Base-by-base conservation (phyloP, 2,888 invertebrate genomes). In the Periphyllus acericola region DNA sequence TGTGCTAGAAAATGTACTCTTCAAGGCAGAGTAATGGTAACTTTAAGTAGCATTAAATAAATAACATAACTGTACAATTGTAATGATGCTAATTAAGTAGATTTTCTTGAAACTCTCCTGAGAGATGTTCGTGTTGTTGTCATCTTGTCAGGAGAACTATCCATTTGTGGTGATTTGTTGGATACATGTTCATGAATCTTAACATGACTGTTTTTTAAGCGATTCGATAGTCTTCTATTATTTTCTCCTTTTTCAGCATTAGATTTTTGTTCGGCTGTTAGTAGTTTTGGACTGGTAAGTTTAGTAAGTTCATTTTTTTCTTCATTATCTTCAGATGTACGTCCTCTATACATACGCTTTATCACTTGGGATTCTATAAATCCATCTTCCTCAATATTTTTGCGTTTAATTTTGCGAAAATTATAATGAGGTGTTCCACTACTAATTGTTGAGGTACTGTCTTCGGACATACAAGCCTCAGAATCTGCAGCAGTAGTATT, bases 321-420 rank as follows among this genome's bases (percentile, higher is more conserved):
- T 32, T 87, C 80, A 25, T 21, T 74, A 5, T 86, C 80, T 72
- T 87, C 87, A 36, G 81, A 74, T 1, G 72, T 46, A 21, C 87
- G 87, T 40, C 87, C 87, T 81, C 87, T 72, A 32, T 87, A 87
- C 87, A 87, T 87, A 34, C 87, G 87, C 46, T 87, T 87, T 21
- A 87, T 87, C 9, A 87, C 87, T 46, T 87, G 87, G 25, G 87
- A 87, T 87, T 87, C 87, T n/a, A 87, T 87, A 74, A 87, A 87
- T 29, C 87, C 87, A 46, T 87, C 87, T 75, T 87, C 80, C 21
- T 87, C 87, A 32, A 87, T 14, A n/a, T 60, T 81, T 74, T 87
- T 87, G 25, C 87, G 87, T 75, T 87, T 87, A 87, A 81, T 87
- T 66, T 81, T 80, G 55, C 87, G 87, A 19, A 87, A 87, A 60